Evolutionary conservation across 2,888 invertebrate species (phyloP), one percentile per base, ranked within the genome.

Genomic region (Idaea aversata): DNA sequence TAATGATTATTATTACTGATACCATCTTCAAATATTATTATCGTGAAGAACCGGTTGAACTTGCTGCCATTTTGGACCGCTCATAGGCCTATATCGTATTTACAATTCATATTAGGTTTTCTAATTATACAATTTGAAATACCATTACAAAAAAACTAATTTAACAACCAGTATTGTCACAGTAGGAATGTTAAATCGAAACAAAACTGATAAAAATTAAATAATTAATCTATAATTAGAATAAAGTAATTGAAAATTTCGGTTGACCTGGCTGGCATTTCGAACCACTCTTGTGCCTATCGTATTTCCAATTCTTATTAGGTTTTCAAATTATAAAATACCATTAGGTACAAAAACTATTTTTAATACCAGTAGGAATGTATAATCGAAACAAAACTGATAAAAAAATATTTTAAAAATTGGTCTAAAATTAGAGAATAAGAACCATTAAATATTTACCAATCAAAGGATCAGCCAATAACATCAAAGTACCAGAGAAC

Each of bases 401-500:
- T 25, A 25, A 25, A 25, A 25, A 25, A 2, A 25, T 25, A 25
- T 25, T 15, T 61, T 16, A 47, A 5, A 13, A 16, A 16, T 36
- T 47, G 5, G 36, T 59, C 16, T 16, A 10, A n/a, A 64, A 62
- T 61, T 47, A 59, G 16, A 57, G 34, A 47, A 47, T 25, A 25
- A 47, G 10, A 57, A n/a, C n/a, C n/a, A n/a, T n/a, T 58, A 15
- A 63, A n/a, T 35, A 70, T 91, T 90, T 82, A 93, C 96, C 96
- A 75, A 95, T 94, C 66, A 96, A 80, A 2, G 95, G 95, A 62
- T 96, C 96, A 65, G 95, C 94, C n/a, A 95, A 74, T 47, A 96
- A 93, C 83, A 95, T 95, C 5, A 95, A 91, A 35, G 94, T 88
- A 0, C 96, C 97, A 70, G 95, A 95, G 67, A 96, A 94, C 34